Base-by-base conservation (phyloP, 1,140 invertebrate species). In the Grapholita molesta region DNA sequence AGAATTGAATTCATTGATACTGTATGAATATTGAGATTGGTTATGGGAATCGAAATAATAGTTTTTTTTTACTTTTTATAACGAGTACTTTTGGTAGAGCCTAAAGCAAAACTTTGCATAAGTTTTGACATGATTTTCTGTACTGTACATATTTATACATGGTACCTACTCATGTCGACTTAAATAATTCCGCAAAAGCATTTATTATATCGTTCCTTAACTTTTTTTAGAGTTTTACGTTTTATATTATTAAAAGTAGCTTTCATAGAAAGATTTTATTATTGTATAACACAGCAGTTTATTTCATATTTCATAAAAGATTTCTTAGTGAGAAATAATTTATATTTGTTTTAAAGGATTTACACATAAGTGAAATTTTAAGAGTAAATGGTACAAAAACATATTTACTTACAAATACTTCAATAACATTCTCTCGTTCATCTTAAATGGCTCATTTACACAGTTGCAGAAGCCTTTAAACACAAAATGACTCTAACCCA, bases 181-280 rank as follows among this genome's bases (percentile, higher is more conserved):
- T 73, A 73, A 15, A 80, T 73, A 81, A 80, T 84, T 84, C 83
- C 83, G 66, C 73, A 38, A 76, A 81, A 80, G 83, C 83, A 84
- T 84, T 84, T 84, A 84, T 73, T 69, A 67, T 74, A 73, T 70
- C 55, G 55, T 61, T 61, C 55, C 55, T 61, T 61, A 32, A 61
- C 25, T 32, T 28, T 28, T 18, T 25, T 61, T 28, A 28, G 24
- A 61, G 55, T 61, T 61, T 61, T 28, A 61, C 24, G 12, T 61
- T 61, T 61, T 61, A 28, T 61, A 28, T 28, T 61, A 61, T 61
- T 61, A 5, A 61, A 61, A 32, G 28, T 61, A 61, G 25, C 55
- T 61, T 61, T 38, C 64, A 66, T 42, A 66, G 64, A 66, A 66
- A 66, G 18, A 15, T 24, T 66, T 61, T 30, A n/a, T 66, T 38